Conservation (phyloP, 2,888 invertebrate genomes). For the Drosophila stalkeri region DNA sequence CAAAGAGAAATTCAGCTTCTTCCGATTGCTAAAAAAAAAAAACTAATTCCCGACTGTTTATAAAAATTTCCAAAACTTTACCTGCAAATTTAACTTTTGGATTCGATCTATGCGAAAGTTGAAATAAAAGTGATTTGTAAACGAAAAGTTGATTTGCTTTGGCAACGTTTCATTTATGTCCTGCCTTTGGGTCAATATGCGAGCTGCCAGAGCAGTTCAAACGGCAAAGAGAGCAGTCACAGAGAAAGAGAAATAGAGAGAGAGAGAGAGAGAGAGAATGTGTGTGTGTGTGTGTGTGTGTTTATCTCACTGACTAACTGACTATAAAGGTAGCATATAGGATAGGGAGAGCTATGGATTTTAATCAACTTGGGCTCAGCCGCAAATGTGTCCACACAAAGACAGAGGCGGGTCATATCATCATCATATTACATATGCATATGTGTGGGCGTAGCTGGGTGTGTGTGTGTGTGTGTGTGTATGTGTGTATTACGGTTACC, state of each 20-base stretch:
- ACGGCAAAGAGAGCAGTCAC: slow-evolving; percentile 37
- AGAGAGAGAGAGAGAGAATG: slow-evolving; percentile 18
- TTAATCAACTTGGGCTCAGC: slow-evolving; percentile 57
- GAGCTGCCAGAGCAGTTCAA: slow-evolving; percentile 9
- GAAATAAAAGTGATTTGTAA: background rate
- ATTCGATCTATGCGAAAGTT: background rate
- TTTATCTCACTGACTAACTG: slow-evolving; percentile 16
- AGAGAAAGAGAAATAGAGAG: background rate
- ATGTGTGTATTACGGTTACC: slow-evolving; percentile 27
- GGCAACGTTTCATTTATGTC: slow-evolving; percentile 10
- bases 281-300: background rate
- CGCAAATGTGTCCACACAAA: slow-evolving; percentile 35
- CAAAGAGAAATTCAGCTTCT: no score
- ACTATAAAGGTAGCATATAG: slow-evolving; percentile 1
- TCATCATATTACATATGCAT: slow-evolving; percentile 22
- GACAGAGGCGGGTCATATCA: slow-evolving; percentile 24
- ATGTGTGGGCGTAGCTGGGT: background rate
- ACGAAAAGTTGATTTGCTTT: background rate
- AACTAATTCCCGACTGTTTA: background rate
- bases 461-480: slow-evolving; percentile 10
- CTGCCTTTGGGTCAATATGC: slow-evolving; percentile 36
- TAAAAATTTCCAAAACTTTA: no score
- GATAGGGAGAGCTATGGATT: slow-evolving; percentile 20
- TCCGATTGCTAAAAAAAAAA: background rate
- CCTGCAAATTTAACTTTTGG: background rate